A percentile compares a stretch with the other conserved stretches of the same genome.
Conservation (phyloP, 2,113 vertebrate genomes). For the Trachemys scripta region DNA sequence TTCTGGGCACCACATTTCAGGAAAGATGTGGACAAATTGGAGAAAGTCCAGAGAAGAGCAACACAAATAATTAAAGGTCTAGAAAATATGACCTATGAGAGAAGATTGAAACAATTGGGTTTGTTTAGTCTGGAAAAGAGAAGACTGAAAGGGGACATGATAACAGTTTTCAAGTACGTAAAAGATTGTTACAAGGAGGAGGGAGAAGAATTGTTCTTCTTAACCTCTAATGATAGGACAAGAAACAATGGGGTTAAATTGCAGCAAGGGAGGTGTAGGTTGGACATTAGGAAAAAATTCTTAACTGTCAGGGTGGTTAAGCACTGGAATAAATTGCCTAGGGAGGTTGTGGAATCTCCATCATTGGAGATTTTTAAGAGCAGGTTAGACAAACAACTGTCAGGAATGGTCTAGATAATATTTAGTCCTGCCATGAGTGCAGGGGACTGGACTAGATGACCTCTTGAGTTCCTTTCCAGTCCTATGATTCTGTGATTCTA, state of each 20-base stretch:
- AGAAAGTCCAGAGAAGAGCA: background rate
- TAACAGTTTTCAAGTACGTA: background rate
- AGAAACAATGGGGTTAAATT: background rate
- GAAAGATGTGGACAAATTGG: background rate
- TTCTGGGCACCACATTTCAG: background rate
- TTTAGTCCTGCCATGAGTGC: background rate
- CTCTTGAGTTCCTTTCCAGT: background rate
- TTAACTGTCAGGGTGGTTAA: background rate
- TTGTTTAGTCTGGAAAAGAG: background rate
- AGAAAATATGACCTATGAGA: background rate
- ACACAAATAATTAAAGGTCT: background rate
- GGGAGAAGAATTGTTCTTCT: background rate
- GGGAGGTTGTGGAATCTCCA: background rate
- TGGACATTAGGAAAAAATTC: background rate
- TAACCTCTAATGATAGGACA: background rate
- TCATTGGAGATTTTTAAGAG: background rate
- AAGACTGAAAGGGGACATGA: background rate
- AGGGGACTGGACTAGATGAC: background rate
- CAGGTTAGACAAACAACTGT: background rate
- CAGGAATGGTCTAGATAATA: background rate
- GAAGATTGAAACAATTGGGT: background rate
- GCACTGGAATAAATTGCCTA: background rate
- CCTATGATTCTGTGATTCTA: background rate
- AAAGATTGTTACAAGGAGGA: background rate
- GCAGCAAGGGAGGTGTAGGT: background rate